These are phyloP conservation scores for Gallinago nigripennis DNA, from an alignment of 2,797 vertebrate genomes.

Conservation along the genomic window DNA sequence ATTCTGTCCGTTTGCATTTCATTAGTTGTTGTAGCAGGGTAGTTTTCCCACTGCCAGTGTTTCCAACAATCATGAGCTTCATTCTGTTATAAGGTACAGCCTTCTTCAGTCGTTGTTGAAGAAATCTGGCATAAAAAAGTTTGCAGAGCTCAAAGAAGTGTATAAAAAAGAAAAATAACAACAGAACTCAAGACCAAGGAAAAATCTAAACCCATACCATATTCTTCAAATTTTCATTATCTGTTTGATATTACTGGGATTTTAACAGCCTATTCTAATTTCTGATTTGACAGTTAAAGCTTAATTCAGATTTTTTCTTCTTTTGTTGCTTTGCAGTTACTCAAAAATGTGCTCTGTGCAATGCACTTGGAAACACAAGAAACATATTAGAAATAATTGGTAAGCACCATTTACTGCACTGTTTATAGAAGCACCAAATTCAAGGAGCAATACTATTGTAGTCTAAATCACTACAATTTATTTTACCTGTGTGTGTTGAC, in stretches of 20 bases:
- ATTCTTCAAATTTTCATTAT: not conserved
- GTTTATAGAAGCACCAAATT: not conserved
- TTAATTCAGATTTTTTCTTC: not conserved
- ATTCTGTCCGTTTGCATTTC: conserved; percentile 82
- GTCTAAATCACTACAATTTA: not conserved
- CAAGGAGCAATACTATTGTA: not conserved
- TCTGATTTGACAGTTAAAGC: not conserved
- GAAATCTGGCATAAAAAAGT: conserved; percentile 80
- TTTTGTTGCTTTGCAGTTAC: not conserved
- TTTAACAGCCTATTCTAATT: not conserved
- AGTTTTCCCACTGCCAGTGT: conserved; percentile 90
- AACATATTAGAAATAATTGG: not conserved
- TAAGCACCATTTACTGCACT: not conserved
- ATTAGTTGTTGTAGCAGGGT: conserved; percentile 89
- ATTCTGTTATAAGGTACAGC: conserved; percentile 93
- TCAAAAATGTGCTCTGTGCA: not conserved
- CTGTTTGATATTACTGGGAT: not conserved
- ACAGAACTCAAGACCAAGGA: not conserved
- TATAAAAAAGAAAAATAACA: not conserved
- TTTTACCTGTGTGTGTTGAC: not conserved
- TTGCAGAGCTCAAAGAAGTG: not conserved
- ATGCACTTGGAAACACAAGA: not conserved
- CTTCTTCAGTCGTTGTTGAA: conserved; percentile 96
- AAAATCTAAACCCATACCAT: fast-evolving
- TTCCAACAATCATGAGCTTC: conserved; percentile 96